phyloP scores from a whole-genome alignment of 2,113 vertebrate genomes.

The Seriola aureovittata region DNA sequence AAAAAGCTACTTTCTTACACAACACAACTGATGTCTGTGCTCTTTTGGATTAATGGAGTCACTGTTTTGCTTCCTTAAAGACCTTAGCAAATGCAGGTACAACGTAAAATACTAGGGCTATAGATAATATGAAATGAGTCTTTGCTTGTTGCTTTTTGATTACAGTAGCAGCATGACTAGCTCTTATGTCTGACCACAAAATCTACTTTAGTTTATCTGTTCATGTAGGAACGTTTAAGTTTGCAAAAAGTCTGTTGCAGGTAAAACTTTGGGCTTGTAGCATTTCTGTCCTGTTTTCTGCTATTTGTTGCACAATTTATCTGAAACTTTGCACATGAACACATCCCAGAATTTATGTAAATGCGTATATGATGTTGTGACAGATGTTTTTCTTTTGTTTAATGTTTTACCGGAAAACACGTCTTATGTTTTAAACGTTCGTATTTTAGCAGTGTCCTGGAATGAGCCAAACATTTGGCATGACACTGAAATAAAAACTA shows the following conservation, averaged over 20 bases:
- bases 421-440: too few species aligned
- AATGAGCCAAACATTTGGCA: too few species aligned
- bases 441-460: too few species aligned
- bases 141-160: not conserved
- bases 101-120: too few species aligned
- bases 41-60: not conserved
- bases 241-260: not conserved
- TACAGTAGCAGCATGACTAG: not conserved
- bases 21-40: not conserved
- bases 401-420: too few species aligned
- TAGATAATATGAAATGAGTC: not conserved
- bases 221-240: too few species aligned
- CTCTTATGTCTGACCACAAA: not conserved
- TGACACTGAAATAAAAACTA: too few species aligned
- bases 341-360: too few species aligned
- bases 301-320: not conserved
- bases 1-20: slow-evolving; percentile 26
- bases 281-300: too few species aligned
- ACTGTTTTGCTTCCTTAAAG: not conserved
- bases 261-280: not conserved
- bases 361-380: too few species aligned
- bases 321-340: not conserved
- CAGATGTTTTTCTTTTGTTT: too few species aligned
- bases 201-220: too few species aligned
- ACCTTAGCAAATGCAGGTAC: not conserved